These are phyloP conservation scores for Conops quadrifasciatus DNA, from an alignment of 2,888 invertebrate species.

Conservation along the genomic window DNA sequence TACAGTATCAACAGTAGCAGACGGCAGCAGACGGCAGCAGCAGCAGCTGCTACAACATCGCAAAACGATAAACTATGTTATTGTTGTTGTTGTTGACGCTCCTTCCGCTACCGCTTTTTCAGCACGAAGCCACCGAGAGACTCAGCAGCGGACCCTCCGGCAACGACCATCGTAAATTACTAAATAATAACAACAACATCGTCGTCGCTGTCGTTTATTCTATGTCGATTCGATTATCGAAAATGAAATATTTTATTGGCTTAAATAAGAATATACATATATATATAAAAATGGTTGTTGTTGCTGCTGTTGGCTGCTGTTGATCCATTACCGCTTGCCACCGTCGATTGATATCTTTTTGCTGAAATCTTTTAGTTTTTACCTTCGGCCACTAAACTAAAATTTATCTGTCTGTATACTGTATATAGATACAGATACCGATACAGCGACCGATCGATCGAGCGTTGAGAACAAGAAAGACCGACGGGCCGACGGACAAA, in stretches of 20 bases:
- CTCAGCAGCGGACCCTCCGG: no score
- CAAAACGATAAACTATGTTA: not conserved
- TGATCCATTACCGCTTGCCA: not conserved
- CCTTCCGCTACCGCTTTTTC: no score
- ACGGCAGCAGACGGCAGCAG: no score
- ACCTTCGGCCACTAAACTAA: not conserved
- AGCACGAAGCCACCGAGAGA: no score
- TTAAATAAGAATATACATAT: not conserved
- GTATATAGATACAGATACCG: not conserved
- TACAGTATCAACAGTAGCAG: no score
- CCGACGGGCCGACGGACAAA: not conserved
- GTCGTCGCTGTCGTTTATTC: no score
- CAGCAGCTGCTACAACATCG: not conserved
- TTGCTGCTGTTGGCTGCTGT: not conserved
- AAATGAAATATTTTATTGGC: slow-evolving; percentile 14
- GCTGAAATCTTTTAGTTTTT: not conserved
- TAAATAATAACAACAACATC: no score
- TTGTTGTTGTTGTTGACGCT: no score
- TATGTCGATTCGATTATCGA: not conserved
- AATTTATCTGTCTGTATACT: not conserved
- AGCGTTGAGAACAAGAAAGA: no score
- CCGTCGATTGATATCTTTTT: not conserved
- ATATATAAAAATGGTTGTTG: not conserved
- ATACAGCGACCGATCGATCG: no score
- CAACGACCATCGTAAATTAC: no score